Evolutionary conservation across 2,113 vertebrate species (phyloP).

Genomic region (Silurus meridionalis): DNA sequence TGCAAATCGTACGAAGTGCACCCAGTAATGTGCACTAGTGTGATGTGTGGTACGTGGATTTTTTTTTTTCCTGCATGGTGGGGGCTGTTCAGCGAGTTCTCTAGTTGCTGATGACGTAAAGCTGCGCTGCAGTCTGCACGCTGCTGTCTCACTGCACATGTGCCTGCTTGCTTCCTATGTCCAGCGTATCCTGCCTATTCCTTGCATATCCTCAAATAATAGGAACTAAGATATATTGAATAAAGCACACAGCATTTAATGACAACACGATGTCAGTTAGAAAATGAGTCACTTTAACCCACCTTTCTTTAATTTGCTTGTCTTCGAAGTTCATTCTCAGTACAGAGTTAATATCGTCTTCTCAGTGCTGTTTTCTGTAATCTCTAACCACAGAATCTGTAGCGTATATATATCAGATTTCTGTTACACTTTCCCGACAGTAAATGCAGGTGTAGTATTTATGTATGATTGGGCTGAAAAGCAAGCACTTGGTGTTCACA

Average conservation of each 20-base stretch:
- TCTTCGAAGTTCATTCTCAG: background rate
- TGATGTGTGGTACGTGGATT: constrained; percentile 22
- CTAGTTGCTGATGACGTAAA: constrained; percentile 46
- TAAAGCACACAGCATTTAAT: background rate
- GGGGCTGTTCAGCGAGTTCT: constrained; percentile 47
- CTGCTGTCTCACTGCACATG: constrained; percentile 33
- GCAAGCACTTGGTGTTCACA: background rate
- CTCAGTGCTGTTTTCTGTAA: background rate
- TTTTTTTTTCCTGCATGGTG: constrained; percentile 12
- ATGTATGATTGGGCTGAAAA: background rate
- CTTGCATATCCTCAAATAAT: background rate
- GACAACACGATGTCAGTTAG: constrained; percentile 3
- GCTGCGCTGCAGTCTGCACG: constrained; percentile 38
- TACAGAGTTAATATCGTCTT: background rate
- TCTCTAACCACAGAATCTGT: constrained; percentile 4
- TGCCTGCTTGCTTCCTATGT: constrained; percentile 2
- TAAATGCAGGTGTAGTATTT: background rate
- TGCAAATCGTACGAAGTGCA: background rate
- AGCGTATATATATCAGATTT: background rate
- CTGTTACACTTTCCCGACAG: background rate
- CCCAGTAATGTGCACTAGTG: background rate
- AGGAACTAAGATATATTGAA: background rate
- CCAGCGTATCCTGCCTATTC: background rate
- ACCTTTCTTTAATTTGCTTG: background rate
- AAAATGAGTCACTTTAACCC: constrained; percentile 26